Conservation (phyloP, 1,140 invertebrate species). For the Heliconius melpomene region DNA sequence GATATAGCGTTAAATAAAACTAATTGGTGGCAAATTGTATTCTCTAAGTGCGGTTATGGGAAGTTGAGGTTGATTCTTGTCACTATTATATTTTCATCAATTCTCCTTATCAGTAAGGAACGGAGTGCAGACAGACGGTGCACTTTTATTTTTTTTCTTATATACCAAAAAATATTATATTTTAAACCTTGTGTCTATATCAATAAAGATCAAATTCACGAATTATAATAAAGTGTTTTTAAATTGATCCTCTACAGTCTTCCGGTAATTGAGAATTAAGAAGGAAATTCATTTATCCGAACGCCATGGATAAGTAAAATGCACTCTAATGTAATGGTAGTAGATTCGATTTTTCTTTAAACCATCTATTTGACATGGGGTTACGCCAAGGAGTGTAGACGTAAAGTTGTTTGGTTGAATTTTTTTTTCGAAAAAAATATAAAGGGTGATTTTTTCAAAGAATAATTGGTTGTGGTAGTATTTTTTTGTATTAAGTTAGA, state of each 20-base stretch:
- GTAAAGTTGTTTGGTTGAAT: neutral
- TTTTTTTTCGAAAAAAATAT: neutral
- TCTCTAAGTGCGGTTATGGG: neutral
- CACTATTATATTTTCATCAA: neutral
- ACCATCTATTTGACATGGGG: neutral
- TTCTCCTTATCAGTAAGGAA: neutral
- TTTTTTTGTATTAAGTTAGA: neutral
- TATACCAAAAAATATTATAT: neutral
- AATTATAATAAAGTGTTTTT: constrained; percentile 3
- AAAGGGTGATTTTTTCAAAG: neutral
- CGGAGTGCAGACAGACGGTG: constrained; percentile 7
- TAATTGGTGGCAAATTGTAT: neutral
- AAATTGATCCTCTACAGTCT: constrained; percentile 32
- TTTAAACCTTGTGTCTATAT: neutral
- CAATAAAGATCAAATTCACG: constrained; percentile 4
- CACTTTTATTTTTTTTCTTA: neutral
- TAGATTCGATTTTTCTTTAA: neutral
- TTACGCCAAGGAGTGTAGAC: neutral
- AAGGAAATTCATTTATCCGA: constrained; percentile 44
- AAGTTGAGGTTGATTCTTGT: neutral
- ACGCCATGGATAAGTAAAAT: neutral
- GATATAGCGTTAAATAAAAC: neutral
- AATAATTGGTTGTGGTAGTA: neutral
- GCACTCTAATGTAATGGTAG: neutral
- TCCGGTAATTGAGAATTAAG: constrained; percentile 53